Base-by-base conservation (phyloP, 1,140 invertebrate species). In the Eriocheir sinensis region DNA sequence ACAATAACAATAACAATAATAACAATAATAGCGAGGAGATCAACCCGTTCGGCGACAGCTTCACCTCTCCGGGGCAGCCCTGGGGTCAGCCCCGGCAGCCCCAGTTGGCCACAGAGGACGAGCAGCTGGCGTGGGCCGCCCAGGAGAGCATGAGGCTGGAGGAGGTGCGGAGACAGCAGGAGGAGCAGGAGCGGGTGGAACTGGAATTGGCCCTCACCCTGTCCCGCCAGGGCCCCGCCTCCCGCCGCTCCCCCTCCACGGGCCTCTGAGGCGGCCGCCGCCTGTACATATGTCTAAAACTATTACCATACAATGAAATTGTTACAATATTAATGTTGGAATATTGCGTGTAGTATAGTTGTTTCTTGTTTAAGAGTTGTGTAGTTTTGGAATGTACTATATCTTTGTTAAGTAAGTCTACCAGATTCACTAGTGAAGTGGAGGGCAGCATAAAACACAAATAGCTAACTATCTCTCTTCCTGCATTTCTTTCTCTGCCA, bases 101-200 rank as follows among this genome's bases (percentile, higher is more conserved):
- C 53, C 94, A 91, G 95, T 88, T 36, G 60, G 81, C 89, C 85
- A 95, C 36, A 0, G 96, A 97, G 96, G 96, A 96, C 60, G 96
- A 96, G 94, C 96, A 97, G 95, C 90, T 97, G 12, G 96, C 96
- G 30, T 97, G 96, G 96, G 97, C 96, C 38, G 96, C 96, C 9
- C 95, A 96, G 21, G 97, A 97, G 91, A 97, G 96, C 95, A 89
- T 96, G 9, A 95, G 96, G 89, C 72, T 96, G 60, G 96, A 97
- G 95, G 96, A 96, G 89, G 96, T 96, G 93, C 94, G 96, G 81
- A 96, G 96, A 83, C 95, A 96, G 91, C 95, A 95, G 93, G 95
- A 96, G 44, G 95, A 96, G 85, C 96, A 96, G 93, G 97, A 97
- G 95, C 96, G 96, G 32, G 96, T 96, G 6, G 97, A 97, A 90